Base-by-base conservation (phyloP, 2,797 vertebrate species). In the Mionectes olivaceus region DNA sequence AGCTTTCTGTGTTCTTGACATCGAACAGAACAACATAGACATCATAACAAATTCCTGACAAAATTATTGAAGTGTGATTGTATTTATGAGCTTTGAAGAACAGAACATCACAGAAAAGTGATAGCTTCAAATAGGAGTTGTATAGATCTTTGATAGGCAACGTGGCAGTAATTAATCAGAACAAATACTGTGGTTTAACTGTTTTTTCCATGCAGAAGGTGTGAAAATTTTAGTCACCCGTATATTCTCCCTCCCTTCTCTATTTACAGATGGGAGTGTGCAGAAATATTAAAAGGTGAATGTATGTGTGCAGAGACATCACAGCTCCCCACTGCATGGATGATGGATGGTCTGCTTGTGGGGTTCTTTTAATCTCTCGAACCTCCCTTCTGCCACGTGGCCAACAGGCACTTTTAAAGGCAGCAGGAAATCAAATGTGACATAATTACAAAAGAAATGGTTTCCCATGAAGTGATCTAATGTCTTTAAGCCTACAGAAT, bases 31-130 rank as follows among this genome's bases (percentile, higher is more conserved):
- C 91, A 96, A 88, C 63, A 74, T 10, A 84, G 89, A 81, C 73
- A 90, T 95, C 82, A 67, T 82, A 89, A 76, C 65, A 94, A 97
- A 93, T 37, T 56, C 77, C 86, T 95, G 86, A 89, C 89, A 95
- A 91, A 92, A 95, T 75, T 93, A 91, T 46, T 87, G 83, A 96
- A 87, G 60, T 79, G 39, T 60, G 90, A 13, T 80, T 94, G 64
- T 67, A 60, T 76, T 85, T 90, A 67, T 39, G 81, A 74, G 53
- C 80, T 93, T 94, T 50, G 76, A 91, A 93, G 59, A 91, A 37
- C 3, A 88, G 52, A 94, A 71, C 64, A 93, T 91, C 46, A 80
- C 55, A 87, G 77, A 84, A 56, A 93, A 91, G n/a, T 27, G 63
- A 75, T 87, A 63, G 33, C 33, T 93, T 87, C 59, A 92, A 96